Base-by-base conservation (phyloP, 2,888 invertebrate genomes). In the Apodemia duryi region DNA sequence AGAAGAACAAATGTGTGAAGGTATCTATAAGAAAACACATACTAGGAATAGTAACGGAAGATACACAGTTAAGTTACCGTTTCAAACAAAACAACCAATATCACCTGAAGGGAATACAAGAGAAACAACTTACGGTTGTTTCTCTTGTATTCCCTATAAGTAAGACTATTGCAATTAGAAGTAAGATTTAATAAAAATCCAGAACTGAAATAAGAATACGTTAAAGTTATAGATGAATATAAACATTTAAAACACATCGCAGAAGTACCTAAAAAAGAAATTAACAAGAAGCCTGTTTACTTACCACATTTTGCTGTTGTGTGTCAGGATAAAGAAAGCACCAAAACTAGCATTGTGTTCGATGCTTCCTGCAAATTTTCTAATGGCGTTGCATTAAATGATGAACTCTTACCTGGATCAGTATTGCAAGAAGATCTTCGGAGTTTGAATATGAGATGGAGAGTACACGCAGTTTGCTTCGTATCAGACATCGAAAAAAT, bases 401-500 rank as follows among this genome's bases (percentile, higher is more conserved):
- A 73, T 10, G 66, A 66, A 6, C 62, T 74, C 1, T 21, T 74
- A 9, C 66, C 70, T 0, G 74, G 75, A 4, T 72, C 74, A 28
- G 62, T 63, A 49, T 46, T 77, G 6, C 74, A 76, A 67, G 66
- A 72, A 49, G 73, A 74, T 65, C 32, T 75, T 52, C 68, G 71
- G 51, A 65, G 66, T 21, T 63, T 77, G 1, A 49, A 75, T 29
- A 69, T 73, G 64, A 60, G 70, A 65, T 77, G 75, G 71, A 52
- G 75, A 52, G 69, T 61, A 49, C 67, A 75, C 43, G 65, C 54
- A 29, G 51, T 76, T 7, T 72, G 68, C 29, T 68, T 76, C 10
- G 71, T 73, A 0, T 68, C 72, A 13, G 76, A 74, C 54, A 70
- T 76, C 6, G 63, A 68, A 43, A 73, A 76, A 63, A 79, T 79